Conservation (phyloP, 2,113 vertebrate species). For the Apeltes quadracus region DNA sequence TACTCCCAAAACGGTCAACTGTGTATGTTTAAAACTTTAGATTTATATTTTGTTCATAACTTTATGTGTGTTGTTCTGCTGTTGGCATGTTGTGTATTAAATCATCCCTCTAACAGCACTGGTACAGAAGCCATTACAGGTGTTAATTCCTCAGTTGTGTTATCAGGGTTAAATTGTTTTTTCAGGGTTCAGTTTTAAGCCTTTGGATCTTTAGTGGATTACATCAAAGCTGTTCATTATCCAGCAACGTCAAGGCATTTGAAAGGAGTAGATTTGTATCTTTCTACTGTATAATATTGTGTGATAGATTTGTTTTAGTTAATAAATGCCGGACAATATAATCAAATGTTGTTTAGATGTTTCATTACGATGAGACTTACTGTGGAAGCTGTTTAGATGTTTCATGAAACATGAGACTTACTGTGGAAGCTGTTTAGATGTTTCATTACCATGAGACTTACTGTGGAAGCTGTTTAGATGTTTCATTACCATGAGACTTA, state of each 20-base stretch:
- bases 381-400: too few relatives aligned
- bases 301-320: constrained; percentile 52
- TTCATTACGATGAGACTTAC: too few relatives aligned
- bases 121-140: background rate
- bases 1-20: background rate
- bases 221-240: constrained; percentile 27
- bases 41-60: too few relatives aligned
- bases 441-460: too few relatives aligned
- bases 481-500: too few relatives aligned
- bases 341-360: too few relatives aligned
- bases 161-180: background rate
- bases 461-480: too few relatives aligned
- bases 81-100: background rate
- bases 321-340: constrained; percentile 50
- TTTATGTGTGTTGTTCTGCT: too few relatives aligned
- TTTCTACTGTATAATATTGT: constrained; percentile 33
- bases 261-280: constrained; percentile 32
- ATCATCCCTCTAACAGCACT: background rate
- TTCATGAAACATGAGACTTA: too few relatives aligned
- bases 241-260: constrained; percentile 10
- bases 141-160: background rate
- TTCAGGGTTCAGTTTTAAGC: background rate
- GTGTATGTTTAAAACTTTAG: background rate
- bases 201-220: background rate
- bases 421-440: too few relatives aligned